phyloP scores from a whole-genome alignment of 23 tunicate species.

The Phallusia fumigata region DNA sequence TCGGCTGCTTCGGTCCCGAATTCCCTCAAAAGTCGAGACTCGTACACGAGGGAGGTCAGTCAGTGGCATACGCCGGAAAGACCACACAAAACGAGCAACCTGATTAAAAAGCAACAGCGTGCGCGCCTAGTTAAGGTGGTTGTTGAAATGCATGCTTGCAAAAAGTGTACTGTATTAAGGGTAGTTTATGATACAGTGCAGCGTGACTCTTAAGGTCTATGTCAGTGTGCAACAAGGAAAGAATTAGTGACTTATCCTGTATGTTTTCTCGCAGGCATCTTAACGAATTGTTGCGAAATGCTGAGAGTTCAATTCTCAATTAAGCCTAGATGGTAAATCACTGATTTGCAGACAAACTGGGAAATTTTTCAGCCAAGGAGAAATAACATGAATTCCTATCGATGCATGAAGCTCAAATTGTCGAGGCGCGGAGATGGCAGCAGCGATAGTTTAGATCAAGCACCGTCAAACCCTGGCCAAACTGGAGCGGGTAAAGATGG shows the following conservation, averaged over 20 bases:
- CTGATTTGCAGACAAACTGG: not conserved
- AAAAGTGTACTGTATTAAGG: too few relatives aligned
- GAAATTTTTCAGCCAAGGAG: too few relatives aligned
- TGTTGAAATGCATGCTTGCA: too few relatives aligned
- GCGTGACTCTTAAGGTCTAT: too few relatives aligned
- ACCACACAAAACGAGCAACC: not conserved
- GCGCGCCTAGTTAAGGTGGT: too few relatives aligned
- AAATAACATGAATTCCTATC: conserved; percentile 13
- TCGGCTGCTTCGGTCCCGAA: not conserved
- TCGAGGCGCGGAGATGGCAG: not conserved
- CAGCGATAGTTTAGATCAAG: not conserved
- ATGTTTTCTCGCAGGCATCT: too few relatives aligned
- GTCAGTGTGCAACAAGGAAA: too few relatives aligned
- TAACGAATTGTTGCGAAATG: too few relatives aligned
- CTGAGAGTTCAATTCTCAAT: too few relatives aligned
- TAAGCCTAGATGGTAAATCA: not conserved
- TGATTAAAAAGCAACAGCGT: too few relatives aligned
- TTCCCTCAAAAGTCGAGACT: conserved; percentile 2
- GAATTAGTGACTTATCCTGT: too few relatives aligned
- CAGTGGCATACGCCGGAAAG: not conserved
- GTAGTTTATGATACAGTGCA: too few relatives aligned
- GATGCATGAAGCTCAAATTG: conserved; percentile 17
- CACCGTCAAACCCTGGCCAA: not conserved
- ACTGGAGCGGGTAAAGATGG: not conserved
- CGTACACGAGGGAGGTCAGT: not conserved